Evolutionary conservation across 2,113 vertebrate genomes (phyloP), one percentile per base, ranked within the genome.

Genomic region (Acinonyx jubatus): DNA sequence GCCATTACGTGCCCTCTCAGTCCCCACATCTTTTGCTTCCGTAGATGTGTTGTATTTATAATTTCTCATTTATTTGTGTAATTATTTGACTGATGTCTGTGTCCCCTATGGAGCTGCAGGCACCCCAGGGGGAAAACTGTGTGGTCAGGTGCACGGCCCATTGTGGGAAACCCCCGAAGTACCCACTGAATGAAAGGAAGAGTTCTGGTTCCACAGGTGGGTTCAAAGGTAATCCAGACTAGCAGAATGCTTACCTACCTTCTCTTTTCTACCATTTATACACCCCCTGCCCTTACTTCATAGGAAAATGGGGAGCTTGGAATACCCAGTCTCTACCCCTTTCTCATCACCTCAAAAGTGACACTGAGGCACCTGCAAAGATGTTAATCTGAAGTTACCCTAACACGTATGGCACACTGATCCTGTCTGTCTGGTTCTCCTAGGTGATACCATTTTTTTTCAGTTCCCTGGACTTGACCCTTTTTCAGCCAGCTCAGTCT

Each of bases 61-160:
- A 33, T 52, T 65, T 81, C 61, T 89, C 73, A 61, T 61, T 76
- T 71, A 66, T 50, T 74, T 76, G 38, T 5, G 38, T 63, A 71
- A 84, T 31, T 79, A 89, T 29, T 5, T 52, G 86, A 52, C 48
- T 14, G 45, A 78, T 76, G 50, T 50, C 48, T 68, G 7, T 23
- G 36, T 89, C 69, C 11, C 11, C 31, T 19, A 27, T 3, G 31
- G 69, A 50, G 79, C 71, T 36, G 10, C 18, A 23, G 50, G 87
- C 0, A 0, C 0, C 27, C 61, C 33, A 13, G 11, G 23, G 29
- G 9, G 61, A 63, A 21, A 7, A n/a, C 6, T 3, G 48, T 29
- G 71, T 10, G 23, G 25, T 57, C 78, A 68, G 89, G 50, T 19
- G 16, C 13, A n/a, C 1, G 11, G 45, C 25, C n/a, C 61, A 80